Evolutionary conservation across 2,113 vertebrate species (phyloP).

Genomic region (Nibea coibor): DNA sequence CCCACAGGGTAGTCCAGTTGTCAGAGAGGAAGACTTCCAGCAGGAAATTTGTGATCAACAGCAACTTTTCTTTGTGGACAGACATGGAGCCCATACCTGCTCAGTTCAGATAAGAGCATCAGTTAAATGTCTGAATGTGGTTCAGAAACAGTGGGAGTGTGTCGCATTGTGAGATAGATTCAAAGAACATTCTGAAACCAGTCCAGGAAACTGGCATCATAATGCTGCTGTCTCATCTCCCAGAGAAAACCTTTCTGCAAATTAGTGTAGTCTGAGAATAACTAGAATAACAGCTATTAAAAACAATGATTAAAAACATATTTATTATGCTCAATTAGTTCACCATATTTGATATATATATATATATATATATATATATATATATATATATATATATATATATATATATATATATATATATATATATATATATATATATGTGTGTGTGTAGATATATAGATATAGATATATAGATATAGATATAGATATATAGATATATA

Average conservation of each 20-base stretch:
- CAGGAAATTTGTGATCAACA: conserved; percentile 12
- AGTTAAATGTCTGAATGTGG: neutral
- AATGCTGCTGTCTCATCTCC: conserved; percentile 7
- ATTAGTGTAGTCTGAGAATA: neutral
- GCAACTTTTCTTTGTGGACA: neutral
- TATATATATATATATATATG: too few relatives aligned
- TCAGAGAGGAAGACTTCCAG: conserved; percentile 12
- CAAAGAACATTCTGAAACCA: neutral
- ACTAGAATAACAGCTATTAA: neutral
- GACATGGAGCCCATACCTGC: conserved; percentile 52
- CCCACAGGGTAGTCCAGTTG: conserved; percentile 3
- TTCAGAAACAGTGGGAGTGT: conserved; percentile 26
- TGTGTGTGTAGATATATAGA: too few relatives aligned
- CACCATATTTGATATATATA: too few relatives aligned
- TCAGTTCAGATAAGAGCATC: conserved; percentile 55
- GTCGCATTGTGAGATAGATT: conserved; percentile 30
- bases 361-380: too few relatives aligned
- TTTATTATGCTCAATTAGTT: neutral
- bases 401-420: too few relatives aligned
- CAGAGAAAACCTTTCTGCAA: conserved; percentile 22
- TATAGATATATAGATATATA: too few relatives aligned
- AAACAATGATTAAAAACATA: too few relatives aligned
- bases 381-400: too few relatives aligned
- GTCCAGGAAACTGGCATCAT: conserved; percentile 9
- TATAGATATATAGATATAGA: too few relatives aligned